A percentile compares a stretch with the other conserved stretches of the same genome.
Conservation (phyloP, 1,140 invertebrate genomes). For the Apis florea region DNA sequence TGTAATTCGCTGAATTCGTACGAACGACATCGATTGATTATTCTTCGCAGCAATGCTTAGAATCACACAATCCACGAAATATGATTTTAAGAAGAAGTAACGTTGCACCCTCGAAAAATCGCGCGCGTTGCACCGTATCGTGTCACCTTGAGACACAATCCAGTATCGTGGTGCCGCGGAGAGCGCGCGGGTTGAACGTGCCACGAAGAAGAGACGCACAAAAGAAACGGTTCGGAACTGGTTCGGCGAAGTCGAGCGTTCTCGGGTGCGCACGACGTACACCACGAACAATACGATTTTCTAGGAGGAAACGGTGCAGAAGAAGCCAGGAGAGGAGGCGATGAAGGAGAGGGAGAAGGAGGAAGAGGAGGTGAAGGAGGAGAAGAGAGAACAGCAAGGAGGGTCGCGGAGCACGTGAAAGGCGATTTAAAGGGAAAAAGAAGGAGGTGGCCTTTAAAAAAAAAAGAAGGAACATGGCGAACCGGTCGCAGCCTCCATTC, state of each 20-base stretch:
- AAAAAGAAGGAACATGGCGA: slow-evolving; percentile 67
- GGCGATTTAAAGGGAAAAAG: slow-evolving; percentile 70
- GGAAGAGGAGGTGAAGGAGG: slow-evolving; percentile 23
- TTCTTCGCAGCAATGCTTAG: background rate
- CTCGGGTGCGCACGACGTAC: slow-evolving; percentile 46
- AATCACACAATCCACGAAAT: background rate
- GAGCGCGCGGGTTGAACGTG: slow-evolving; percentile 35
- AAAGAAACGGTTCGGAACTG: slow-evolving; percentile 62
- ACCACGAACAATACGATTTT: slow-evolving; percentile 70
- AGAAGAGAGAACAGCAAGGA: slow-evolving; percentile 22
- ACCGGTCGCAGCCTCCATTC: slow-evolving; percentile 71
- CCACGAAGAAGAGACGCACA: slow-evolving; percentile 40
- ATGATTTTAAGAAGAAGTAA: background rate
- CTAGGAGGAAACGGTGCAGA: slow-evolving; percentile 54
- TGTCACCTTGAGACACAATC: slow-evolving; percentile 48
- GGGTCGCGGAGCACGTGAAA: slow-evolving; percentile 67
- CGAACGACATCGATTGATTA: background rate
- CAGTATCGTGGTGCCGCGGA: slow-evolving; percentile 22
- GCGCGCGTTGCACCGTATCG: slow-evolving; percentile 10
- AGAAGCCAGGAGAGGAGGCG: slow-evolving; percentile 18
- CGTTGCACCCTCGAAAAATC: slow-evolving; percentile 26
- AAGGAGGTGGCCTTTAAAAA: slow-evolving; percentile 57
- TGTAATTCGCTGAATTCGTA: background rate
- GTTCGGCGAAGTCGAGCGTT: slow-evolving; percentile 60
- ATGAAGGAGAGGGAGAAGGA: background rate